Evolutionary conservation across 2,888 invertebrate genomes (phyloP).

Genomic region (Rhagonycha lutea): DNA sequence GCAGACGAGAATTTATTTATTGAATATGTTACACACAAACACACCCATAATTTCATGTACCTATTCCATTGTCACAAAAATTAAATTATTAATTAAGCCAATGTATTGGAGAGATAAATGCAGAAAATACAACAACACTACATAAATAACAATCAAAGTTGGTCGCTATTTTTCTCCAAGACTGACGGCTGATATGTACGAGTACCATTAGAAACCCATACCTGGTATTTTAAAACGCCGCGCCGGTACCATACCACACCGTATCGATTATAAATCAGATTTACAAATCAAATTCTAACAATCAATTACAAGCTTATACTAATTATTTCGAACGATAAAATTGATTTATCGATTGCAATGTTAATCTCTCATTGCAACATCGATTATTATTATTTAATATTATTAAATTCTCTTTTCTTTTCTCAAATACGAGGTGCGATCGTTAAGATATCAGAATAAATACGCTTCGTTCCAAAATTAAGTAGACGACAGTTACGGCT

Average conservation of each 20-base stretch:
- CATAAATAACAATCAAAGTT: background rate
- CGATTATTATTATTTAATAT: slow-evolving; percentile 37
- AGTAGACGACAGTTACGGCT: background rate
- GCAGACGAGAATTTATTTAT: background rate
- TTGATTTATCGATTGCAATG: slow-evolving; percentile 49
- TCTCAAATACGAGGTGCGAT: background rate
- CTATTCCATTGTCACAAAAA: background rate
- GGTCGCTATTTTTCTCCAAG: background rate
- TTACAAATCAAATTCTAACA: slow-evolving; percentile 45
- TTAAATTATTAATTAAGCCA: background rate
- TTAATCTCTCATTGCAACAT: slow-evolving; percentile 45
- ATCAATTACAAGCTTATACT: slow-evolving; percentile 49
- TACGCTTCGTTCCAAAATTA: background rate
- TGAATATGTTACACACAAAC: background rate
- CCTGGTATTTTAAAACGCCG: slow-evolving; percentile 12
- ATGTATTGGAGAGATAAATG: background rate
- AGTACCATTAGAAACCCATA: background rate
- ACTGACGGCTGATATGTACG: background rate
- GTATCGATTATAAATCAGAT: slow-evolving; percentile 46
- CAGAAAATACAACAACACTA: background rate
- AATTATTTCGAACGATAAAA: slow-evolving; percentile 48
- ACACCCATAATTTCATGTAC: background rate
- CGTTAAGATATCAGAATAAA: background rate
- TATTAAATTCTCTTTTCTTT: background rate
- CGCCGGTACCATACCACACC: slow-evolving; percentile 16